Conservation (phyloP, 2,888 invertebrate genomes). For the Aporophyla lueneburgensis region DNA sequence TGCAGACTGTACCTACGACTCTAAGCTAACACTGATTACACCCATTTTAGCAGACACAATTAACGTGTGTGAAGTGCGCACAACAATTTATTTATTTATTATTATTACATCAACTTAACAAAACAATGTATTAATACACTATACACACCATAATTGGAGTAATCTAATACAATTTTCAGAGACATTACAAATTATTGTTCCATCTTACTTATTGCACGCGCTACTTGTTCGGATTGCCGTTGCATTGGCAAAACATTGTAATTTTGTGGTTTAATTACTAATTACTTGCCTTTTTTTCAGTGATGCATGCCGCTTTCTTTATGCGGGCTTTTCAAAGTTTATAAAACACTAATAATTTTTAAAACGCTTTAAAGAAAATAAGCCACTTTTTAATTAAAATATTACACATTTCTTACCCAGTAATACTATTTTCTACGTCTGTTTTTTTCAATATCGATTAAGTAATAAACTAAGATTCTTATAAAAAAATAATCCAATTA, state of each 20-base stretch:
- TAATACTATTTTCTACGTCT: constrained; percentile 26
- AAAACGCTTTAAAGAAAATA: constrained; percentile 35
- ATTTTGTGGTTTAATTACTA: background rate
- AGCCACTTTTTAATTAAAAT: constrained; percentile 25
- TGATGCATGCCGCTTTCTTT: constrained; percentile 1
- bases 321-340: constrained; percentile 20
- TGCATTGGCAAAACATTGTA: background rate
- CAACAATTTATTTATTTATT: too few relatives aligned
- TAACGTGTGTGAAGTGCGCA: constrained; percentile 1
- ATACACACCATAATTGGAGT: background rate
- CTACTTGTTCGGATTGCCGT: background rate
- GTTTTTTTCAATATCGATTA: constrained; percentile 28
- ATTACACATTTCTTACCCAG: constrained; percentile 22
- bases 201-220: background rate
- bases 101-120: background rate
- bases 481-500: constrained; percentile 27
- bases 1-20: background rate
- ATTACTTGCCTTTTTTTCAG: constrained; percentile 8
- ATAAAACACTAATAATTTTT: constrained; percentile 22
- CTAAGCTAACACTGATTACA: background rate
- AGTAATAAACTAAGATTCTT: constrained; percentile 36
- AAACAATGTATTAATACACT: background rate
- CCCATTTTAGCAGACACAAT: background rate
- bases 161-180: constrained; percentile 5
- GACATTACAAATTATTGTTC: background rate